Evolutionary conservation across 1,140 invertebrate species (phyloP), one percentile per base, ranked within the genome.

Genomic region (Calliopsis andreniformis): DNA sequence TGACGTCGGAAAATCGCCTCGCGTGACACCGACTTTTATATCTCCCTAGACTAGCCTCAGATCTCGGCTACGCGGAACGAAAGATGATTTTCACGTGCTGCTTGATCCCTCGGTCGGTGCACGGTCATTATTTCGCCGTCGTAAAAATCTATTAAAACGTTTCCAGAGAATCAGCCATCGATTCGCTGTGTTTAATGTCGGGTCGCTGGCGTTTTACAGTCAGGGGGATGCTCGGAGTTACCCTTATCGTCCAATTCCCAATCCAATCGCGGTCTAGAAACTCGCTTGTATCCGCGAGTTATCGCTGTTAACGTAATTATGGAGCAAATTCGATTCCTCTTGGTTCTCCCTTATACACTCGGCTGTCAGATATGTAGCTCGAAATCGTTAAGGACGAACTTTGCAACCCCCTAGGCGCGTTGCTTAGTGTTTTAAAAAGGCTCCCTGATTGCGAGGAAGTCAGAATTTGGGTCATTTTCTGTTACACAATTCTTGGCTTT

Each of bases 61-160:
- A n/a, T 12, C 45, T 0, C 16, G 18, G 16, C 16, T 47, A n/a
- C 45, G 18, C 28, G 16, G 53, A 16, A 56, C 53, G 28, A 32
- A 58, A 58, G 30, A 58, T 35, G 55, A 35, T 14, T 20, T 12
- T 7, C 32, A 35, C 30, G 55, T 20, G 30, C 25, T 58, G 30
- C 25, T 1, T 14, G 25, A 12, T 4, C 45, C 14, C n/a, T 6
- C 25, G 18, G 14, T 3, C 43, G 16, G 4, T 14, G 16, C 1
- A 42, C 4, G 23, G 0, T 18, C 12, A 30, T 69, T 45, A 69
- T 58, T 56, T 43, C 12, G 16, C 12, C n/a, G 58, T 62, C 30
- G 58, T 49, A n/a, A 63, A 70, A 61, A 59, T 30, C 43, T 20
- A 49, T 51, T 72, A 35, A 53, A 43, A 30, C 45, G 32, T 16